Percentiles rank a stretch among this genome's conserved stretches.
Evolutionary conservation across 2,113 vertebrate genomes (phyloP).

Genomic region (Gasterosteus nipponicus): DNA sequence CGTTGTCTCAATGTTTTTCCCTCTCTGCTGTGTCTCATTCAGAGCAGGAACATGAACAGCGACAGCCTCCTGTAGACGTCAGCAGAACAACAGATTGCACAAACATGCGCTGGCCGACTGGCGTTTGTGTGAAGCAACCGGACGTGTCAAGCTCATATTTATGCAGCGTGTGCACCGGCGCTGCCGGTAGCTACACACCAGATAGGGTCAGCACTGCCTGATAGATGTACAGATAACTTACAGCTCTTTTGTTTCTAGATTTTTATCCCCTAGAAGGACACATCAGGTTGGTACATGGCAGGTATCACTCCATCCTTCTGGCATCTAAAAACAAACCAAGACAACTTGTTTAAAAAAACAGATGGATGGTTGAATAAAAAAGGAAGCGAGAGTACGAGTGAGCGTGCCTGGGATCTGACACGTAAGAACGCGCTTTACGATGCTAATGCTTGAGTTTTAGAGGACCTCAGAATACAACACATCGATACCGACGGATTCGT

Average conservation of each 20-base stretch:
- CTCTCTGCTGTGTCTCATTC: conserved; percentile 61
- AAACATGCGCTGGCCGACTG: conserved; percentile 65
- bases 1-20: conserved; percentile 46
- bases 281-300: conserved; percentile 15
- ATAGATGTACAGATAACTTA: conserved; percentile 8
- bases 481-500: conserved; percentile 57
- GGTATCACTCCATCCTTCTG: conserved; percentile 25
- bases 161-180: conserved; percentile 47
- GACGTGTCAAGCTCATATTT: conserved; percentile 56
- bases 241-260: conserved; percentile 4
- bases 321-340: conserved; percentile 12
- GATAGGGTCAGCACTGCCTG: conserved; percentile 30
- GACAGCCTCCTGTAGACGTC: conserved; percentile 57
- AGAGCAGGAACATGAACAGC: conserved; percentile 47
- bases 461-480: conserved; percentile 74
- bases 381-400: conserved; percentile 9
- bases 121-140: conserved; percentile 36
- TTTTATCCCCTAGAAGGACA: conserved; percentile 19
- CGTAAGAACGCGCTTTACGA: conserved; percentile 67
- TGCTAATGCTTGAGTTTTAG: conserved; percentile 57
- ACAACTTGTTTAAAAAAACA: conserved; percentile 8
- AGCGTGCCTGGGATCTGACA: conserved; percentile 67
- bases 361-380: neutral
- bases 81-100: conserved; percentile 67
- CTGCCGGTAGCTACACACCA: conserved; percentile 35